Conservation (phyloP, 2,797 vertebrate species). For the Tenualosa ilisha region DNA sequence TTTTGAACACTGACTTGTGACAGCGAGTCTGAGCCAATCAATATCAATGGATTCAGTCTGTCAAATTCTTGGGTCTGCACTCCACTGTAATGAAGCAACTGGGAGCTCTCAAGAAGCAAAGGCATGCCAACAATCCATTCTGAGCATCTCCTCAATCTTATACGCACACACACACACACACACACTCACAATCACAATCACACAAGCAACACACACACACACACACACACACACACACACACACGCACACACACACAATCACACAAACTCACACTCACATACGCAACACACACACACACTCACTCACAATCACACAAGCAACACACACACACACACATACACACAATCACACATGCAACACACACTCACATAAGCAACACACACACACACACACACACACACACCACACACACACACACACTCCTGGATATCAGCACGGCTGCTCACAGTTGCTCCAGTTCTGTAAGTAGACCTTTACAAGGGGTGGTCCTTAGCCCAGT, state of each 20-base stretch:
- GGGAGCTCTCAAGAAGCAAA: not conserved
- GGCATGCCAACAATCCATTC: not conserved
- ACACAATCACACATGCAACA: too few species aligned
- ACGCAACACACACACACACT: not conserved
- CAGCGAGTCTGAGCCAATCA: not conserved
- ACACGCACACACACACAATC: not conserved
- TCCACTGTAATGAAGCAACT: not conserved
- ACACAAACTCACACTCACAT: not conserved
- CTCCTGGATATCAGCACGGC: not conserved
- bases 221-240: not conserved
- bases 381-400: not conserved
- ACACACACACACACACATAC: not conserved
- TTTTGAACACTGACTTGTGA: not conserved
- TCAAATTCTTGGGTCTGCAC: not conserved
- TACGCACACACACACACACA: not conserved
- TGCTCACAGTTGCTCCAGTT: not conserved
- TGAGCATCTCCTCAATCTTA: not conserved
- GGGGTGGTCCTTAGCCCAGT: too few species aligned
- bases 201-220: not conserved
- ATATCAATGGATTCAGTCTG: constrained; percentile 15
- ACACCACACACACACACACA: not conserved
- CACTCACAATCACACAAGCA: not conserved
- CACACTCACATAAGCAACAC: too few species aligned
- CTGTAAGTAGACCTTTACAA: not conserved
- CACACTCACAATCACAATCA: not conserved